A percentile compares a stretch with the other conserved stretches of the same genome.
phyloP scores from a whole-genome alignment of 2,888 invertebrate species.

The Pyrocoelia pectoralis region DNA sequence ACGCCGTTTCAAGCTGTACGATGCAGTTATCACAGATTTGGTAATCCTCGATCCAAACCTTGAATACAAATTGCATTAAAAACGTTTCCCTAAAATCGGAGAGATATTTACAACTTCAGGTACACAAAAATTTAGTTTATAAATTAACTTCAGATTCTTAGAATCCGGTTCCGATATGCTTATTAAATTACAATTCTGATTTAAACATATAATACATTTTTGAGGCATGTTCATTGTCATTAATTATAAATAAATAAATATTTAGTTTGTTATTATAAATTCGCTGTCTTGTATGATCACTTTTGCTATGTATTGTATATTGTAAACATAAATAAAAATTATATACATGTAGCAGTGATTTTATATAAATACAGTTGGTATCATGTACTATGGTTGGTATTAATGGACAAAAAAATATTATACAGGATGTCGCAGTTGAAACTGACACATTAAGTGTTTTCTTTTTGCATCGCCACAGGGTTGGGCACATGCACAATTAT shows the following conservation, averaged over 20 bases:
- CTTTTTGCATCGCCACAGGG: too few species aligned
- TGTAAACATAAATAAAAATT: too few species aligned
- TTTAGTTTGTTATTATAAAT: too few species aligned
- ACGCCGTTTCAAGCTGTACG: constrained; percentile 45
- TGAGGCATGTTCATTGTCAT: constrained; percentile 1
- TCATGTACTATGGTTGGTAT: too few species aligned
- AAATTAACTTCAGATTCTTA: constrained; percentile 37
- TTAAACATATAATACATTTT: constrained; percentile 35
- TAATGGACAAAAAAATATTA: too few species aligned
- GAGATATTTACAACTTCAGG: constrained; percentile 48
- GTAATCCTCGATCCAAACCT: constrained; percentile 45
- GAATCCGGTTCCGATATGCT: constrained; percentile 38
- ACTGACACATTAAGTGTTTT: too few species aligned
- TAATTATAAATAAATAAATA: background rate
- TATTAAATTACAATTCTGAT: constrained; percentile 33
- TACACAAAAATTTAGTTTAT: constrained; percentile 46
- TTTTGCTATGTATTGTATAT: too few species aligned
- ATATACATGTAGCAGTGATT: too few species aligned
- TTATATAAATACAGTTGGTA: too few species aligned
- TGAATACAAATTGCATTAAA: background rate
- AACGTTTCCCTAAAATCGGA: background rate
- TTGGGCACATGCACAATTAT: too few species aligned
- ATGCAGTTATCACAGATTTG: constrained; percentile 46
- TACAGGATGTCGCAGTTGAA: too few species aligned
- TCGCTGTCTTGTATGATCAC: too few species aligned